Percentiles rank a stretch among this genome's conserved stretches.
Conservation (phyloP, 2,113 vertebrate species). For the Nyctereutes procyonoides region DNA sequence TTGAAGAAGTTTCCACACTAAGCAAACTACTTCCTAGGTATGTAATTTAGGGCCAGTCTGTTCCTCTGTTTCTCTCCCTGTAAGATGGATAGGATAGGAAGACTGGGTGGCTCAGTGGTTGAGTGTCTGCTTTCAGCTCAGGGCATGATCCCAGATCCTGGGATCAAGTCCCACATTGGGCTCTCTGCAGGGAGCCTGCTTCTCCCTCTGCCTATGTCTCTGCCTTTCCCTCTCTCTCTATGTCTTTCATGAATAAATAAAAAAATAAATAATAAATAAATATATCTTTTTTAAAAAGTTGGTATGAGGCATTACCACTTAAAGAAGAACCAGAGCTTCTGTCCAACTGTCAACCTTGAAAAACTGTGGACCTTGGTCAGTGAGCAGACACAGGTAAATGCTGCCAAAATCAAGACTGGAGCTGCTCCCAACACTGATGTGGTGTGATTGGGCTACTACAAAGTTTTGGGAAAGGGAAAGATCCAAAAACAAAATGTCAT, state of each 20-base stretch:
- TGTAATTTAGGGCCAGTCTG: slow-evolving; percentile 7
- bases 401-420: background rate
- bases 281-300: background rate
- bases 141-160: too few relatives aligned
- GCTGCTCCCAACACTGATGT: background rate
- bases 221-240: too few relatives aligned
- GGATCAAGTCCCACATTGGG: too few relatives aligned
- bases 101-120: too few relatives aligned
- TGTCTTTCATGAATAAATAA: too few relatives aligned
- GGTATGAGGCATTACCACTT: background rate
- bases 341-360: background rate
- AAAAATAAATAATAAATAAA: too few relatives aligned
- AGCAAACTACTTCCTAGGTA: slow-evolving; percentile 35
- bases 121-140: too few relatives aligned
- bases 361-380: background rate
- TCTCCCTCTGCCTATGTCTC: too few relatives aligned
- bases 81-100: background rate
- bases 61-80: background rate
- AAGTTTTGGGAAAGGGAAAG: background rate
- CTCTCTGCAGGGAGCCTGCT: too few relatives aligned
- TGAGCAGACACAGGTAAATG: background rate
- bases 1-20: slow-evolving; percentile 43
- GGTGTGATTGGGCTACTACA: background rate
- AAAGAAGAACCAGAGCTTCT: background rate
- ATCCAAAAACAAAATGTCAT: background rate